These are phyloP conservation scores for Eupeodes latifasciatus DNA, from an alignment of 2,888 invertebrate species.

Conservation along the genomic window DNA sequence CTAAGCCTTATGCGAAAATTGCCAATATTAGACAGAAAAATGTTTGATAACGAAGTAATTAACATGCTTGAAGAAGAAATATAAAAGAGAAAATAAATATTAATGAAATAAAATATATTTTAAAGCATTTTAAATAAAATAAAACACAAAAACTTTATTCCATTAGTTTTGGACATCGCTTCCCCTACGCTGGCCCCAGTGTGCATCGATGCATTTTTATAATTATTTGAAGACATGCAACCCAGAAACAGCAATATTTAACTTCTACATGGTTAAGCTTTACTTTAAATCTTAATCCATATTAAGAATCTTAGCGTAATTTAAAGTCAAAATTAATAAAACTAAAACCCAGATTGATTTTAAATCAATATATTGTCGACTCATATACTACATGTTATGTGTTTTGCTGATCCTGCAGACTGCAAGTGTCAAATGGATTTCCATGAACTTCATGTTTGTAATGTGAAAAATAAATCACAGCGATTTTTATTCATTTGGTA, in stretches of 20 bases:
- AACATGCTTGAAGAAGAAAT: no score
- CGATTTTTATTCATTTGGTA: slow-evolving; percentile 48
- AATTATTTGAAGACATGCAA: slow-evolving; percentile 18
- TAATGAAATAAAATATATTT: no score
- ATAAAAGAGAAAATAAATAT: no score
- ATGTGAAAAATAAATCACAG: slow-evolving; percentile 63
- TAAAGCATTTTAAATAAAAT: no score
- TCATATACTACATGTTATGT: slow-evolving; percentile 29
- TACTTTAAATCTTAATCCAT: slow-evolving; percentile 4
- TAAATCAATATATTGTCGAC: slow-evolving; percentile 39
- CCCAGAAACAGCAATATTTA: slow-evolving; percentile 24
- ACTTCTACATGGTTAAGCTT: slow-evolving; percentile 32
- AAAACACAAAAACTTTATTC: no score
- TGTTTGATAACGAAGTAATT: no score
- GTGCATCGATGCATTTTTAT: slow-evolving; percentile 4
- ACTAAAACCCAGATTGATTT: not conserved
- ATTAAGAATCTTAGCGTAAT: slow-evolving; percentile 31
- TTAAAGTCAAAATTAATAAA: slow-evolving; percentile 41
- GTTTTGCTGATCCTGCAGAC: slow-evolving; percentile 36
- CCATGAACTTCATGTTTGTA: slow-evolving; percentile 43
- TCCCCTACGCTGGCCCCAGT: no score
- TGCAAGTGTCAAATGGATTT: slow-evolving; percentile 67
- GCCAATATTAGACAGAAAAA: no score
- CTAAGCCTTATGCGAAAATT: no score
- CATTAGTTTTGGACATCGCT: no score